Evolutionary conservation across 2,113 vertebrate species (phyloP).

Genomic region (Entomyzon cyanotis): DNA sequence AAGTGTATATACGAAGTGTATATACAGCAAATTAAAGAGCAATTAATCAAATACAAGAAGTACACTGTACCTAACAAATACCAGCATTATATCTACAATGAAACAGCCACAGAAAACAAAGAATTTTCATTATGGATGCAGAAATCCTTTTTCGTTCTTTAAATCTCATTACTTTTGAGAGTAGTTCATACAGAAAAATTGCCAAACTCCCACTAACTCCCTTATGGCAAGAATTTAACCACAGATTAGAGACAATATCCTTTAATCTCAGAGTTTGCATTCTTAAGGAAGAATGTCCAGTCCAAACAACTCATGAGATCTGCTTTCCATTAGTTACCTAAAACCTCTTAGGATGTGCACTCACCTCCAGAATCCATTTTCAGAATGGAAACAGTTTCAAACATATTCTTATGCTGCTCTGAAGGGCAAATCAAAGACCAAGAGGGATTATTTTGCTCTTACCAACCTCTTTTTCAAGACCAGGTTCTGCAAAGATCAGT

Average conservation of each 20-base stretch:
- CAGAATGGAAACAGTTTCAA: neutral
- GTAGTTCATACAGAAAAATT: neutral
- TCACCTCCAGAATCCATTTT: neutral
- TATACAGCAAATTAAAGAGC: neutral
- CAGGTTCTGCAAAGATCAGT: slow-evolving; percentile 89
- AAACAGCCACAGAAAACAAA: neutral
- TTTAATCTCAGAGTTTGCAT: neutral
- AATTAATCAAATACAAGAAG: neutral
- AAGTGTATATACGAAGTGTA: neutral
- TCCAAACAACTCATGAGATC: neutral
- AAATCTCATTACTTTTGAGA: neutral
- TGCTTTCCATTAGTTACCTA: neutral
- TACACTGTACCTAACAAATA: neutral
- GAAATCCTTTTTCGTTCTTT: neutral
- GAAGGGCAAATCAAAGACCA: neutral
- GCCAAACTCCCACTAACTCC: neutral
- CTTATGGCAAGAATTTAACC: neutral
- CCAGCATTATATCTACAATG: neutral
- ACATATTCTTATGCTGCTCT: neutral
- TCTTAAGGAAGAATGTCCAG: neutral
- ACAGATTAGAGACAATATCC: neutral
- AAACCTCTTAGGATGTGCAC: neutral
- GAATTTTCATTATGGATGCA: neutral
- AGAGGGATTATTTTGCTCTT: neutral
- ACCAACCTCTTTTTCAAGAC: slow-evolving; percentile 91